Evolutionary conservation across 2,888 invertebrate genomes (phyloP).

Genomic region (Dynastes maya): DNA sequence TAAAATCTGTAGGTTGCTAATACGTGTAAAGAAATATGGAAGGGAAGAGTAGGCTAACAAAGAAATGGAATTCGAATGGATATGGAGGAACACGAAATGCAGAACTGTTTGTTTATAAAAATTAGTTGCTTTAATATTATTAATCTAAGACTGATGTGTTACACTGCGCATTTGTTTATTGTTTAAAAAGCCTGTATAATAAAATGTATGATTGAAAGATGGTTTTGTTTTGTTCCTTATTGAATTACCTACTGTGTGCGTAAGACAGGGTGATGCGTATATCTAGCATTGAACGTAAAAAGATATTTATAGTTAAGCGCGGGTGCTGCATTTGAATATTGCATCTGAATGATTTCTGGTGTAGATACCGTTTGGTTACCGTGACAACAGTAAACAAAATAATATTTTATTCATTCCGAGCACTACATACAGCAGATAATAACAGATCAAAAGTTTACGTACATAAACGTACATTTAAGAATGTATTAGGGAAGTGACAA

Average conservation of each 20-base stretch:
- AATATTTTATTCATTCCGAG: too few species aligned
- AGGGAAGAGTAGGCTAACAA: not conserved
- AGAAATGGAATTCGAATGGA: not conserved
- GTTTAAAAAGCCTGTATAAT: constrained; percentile 67
- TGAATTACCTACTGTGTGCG: not conserved
- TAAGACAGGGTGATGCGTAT: too few species aligned
- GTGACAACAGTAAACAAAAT: too few species aligned
- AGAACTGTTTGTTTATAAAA: constrained; percentile 51
- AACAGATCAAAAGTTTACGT: too few species aligned
- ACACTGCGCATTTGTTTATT: constrained; percentile 67
- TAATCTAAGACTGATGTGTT: constrained; percentile 68
- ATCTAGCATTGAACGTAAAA: too few species aligned
- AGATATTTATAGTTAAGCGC: too few species aligned
- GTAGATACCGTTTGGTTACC: too few species aligned
- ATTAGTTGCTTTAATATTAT: constrained; percentile 52
- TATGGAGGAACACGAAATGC: constrained; percentile 32
- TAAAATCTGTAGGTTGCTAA: not conserved
- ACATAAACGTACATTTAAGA: too few species aligned
- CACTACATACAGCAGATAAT: too few species aligned
- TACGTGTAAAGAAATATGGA: not conserved
- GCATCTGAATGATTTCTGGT: too few species aligned
- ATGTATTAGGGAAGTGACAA: too few species aligned
- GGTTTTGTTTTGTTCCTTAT: not conserved
- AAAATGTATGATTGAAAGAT: constrained; percentile 66
- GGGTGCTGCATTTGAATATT: too few species aligned